Conservation (phyloP, 30 jellyfish, hydroid and myxozoan genomes). For the Cassiopea andromeda region DNA sequence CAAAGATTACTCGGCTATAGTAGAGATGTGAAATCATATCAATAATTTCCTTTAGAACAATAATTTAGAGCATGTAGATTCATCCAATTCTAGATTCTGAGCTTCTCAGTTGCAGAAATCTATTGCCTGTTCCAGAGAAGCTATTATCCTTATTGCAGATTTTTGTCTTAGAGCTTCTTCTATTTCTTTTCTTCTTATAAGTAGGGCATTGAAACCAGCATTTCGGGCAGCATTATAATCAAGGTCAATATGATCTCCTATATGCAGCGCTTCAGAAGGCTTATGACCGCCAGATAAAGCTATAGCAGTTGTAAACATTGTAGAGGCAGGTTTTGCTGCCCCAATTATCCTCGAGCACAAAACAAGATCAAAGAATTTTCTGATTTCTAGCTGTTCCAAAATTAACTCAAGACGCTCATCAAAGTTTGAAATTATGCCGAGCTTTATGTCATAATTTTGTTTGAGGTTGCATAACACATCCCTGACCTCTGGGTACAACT, state of each 20-base stretch:
- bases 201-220: conserved; percentile 55
- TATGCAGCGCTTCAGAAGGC: conserved; percentile 61
- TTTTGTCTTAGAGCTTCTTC: not conserved
- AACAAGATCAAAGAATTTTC: conserved; percentile 48
- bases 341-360: conserved; percentile 53
- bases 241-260: conserved; percentile 50
- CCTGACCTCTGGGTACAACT: conserved; percentile 59
- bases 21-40: no score
- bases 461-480: conserved; percentile 27
- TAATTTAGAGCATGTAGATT: not conserved
- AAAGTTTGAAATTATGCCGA: conserved; percentile 65
- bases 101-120: not conserved
- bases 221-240: conserved; percentile 53
- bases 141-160: not conserved
- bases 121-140: conserved; percentile 31
- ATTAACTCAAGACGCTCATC: conserved; percentile 60
- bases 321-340: conserved; percentile 45
- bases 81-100: not conserved
- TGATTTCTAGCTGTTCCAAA: conserved; percentile 33
- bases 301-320: conserved; percentile 42
- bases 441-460: conserved; percentile 19
- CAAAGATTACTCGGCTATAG: no score
- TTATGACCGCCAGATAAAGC: conserved; percentile 6
- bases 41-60: not conserved
- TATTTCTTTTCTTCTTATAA: conserved; percentile 20